phyloP scores from a whole-genome alignment of 2,113 vertebrate genomes.

The Amphiprion percula region DNA sequence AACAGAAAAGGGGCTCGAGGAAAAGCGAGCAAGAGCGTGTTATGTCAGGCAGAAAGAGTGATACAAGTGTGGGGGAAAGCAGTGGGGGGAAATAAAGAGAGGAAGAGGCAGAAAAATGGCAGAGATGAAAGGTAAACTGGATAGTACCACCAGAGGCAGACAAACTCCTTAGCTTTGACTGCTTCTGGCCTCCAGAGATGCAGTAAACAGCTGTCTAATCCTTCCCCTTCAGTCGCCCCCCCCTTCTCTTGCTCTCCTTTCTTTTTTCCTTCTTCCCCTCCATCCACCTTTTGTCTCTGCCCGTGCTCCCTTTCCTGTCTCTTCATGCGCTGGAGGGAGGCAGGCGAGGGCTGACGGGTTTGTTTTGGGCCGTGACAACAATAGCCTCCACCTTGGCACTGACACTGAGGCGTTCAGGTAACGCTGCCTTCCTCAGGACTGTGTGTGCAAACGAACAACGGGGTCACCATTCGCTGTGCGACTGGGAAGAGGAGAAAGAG shows the following conservation, averaged over 20 bases:
- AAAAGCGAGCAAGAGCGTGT: not conserved
- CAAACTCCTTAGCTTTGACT: slow-evolving; percentile 66
- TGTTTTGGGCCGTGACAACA: slow-evolving; percentile 61
- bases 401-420: slow-evolving; percentile 26
- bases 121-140: slow-evolving; percentile 65
- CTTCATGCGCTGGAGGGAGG: slow-evolving; percentile 11
- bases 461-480: slow-evolving; percentile 50
- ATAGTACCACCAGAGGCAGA: slow-evolving; percentile 63
- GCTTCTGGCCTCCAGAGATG: slow-evolving; percentile 66
- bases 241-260: slow-evolving; percentile 5
- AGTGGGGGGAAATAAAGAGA: no score
- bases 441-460: slow-evolving; percentile 52
- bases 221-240: slow-evolving; percentile 44
- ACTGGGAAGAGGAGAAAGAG: slow-evolving; percentile 13
- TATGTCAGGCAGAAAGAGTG: slow-evolving; percentile 9
- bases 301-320: slow-evolving; percentile 27
- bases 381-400: slow-evolving; percentile 52
- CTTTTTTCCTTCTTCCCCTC: slow-evolving; percentile 8
- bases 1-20: not conserved
- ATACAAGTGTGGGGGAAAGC: not conserved
- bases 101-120: slow-evolving; percentile 4
- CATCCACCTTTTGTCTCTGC: slow-evolving; percentile 9
- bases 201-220: slow-evolving; percentile 76
- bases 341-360: slow-evolving; percentile 31
- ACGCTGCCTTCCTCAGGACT: slow-evolving; percentile 2